Evolutionary conservation across 2,797 vertebrate genomes (phyloP), one percentile per base, ranked within the genome.

Genomic region (Tarsius wallacei): DNA sequence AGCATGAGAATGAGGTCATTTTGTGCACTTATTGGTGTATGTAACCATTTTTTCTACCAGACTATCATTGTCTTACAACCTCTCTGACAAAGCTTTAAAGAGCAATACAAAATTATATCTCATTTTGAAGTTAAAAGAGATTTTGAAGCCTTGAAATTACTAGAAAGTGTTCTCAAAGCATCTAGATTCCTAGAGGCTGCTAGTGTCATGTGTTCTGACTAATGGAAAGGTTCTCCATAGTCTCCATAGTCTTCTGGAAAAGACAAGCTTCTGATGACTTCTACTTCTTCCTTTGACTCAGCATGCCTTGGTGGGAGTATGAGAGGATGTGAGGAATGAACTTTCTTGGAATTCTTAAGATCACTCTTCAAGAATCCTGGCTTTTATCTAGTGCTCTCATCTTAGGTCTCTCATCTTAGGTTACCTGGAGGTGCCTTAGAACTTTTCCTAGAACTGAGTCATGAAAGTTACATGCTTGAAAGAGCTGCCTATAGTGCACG

Each of bases 111-210:
- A 86, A 74, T 73, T 70, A 21, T 47, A 36, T 74, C 26, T 31
- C 21, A 68, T 77, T 87, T n/a, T 16, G 7, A 83, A 73, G 77
- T 90, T 66, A 68, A 64, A n/a, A n/a, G 31, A 76, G 15, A 42
- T 64, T 78, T 53, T 71, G 19, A 70, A 42, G 80, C 10, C 21
- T 31, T 82, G 31, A 21, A 76, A 87, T 93, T 95, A 85, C 49
- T 87, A 26, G 47, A 97, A 70, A 31, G 42, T 59, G 21, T 87
- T 87, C 31, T 87, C 24, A 92, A 61, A 82, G 95, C 96, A 89
- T 94, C 84, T 96, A 68, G 91, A 90, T 98, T 97, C 92, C 94
- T 94, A 81, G 70, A 94, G 86, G 57, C 68, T 97, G 70, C 96
- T 98, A 94, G 68, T 93, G n/a, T n/a, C 57, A 24, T n/a, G 42